Percentiles rank a stretch among this genome's conserved stretches.
Conservation (phyloP, 1,140 invertebrate genomes). For the Lethrus apterus region DNA sequence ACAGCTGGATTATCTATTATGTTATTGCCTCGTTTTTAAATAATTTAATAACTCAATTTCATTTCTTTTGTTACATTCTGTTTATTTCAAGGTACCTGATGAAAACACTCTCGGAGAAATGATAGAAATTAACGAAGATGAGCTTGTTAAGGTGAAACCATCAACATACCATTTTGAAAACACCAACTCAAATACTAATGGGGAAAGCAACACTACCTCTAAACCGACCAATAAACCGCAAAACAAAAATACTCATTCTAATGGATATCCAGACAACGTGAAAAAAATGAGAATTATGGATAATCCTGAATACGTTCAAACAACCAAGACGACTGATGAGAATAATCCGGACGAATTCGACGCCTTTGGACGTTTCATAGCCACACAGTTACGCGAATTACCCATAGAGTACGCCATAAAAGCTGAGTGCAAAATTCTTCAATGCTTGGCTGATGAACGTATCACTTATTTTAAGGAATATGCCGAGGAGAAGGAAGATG, state of each 20-base stretch:
- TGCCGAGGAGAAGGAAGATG: neutral
- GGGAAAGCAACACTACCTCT: neutral
- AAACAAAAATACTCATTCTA: neutral
- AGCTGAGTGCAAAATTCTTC: neutral
- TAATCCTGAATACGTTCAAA: neutral
- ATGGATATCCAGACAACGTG: neutral
- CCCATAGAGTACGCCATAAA: neutral
- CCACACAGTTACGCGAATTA: neutral
- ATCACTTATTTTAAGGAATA: neutral
- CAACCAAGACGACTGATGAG: neutral
- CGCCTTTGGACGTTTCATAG: neutral
- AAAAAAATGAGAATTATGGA: constrained; percentile 5
- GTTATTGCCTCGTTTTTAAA: too few species aligned
- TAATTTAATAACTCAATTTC: too few species aligned
- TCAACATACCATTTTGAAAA: constrained; percentile 1
- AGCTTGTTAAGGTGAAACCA: constrained; percentile 4
- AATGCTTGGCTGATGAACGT: constrained; percentile 3
- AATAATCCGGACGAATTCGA: constrained; percentile 3
- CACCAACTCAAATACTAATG: constrained; percentile 1
- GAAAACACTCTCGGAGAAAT: constrained; percentile 2
- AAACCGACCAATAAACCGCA: neutral
- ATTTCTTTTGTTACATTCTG: too few species aligned
- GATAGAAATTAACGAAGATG: constrained; percentile 6
- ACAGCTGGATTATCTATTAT: too few species aligned
- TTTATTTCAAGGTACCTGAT: constrained; percentile 1